Evolutionary conservation across 2,113 vertebrate species (phyloP).

Genomic region (Chrysochloris asiatica): DNA sequence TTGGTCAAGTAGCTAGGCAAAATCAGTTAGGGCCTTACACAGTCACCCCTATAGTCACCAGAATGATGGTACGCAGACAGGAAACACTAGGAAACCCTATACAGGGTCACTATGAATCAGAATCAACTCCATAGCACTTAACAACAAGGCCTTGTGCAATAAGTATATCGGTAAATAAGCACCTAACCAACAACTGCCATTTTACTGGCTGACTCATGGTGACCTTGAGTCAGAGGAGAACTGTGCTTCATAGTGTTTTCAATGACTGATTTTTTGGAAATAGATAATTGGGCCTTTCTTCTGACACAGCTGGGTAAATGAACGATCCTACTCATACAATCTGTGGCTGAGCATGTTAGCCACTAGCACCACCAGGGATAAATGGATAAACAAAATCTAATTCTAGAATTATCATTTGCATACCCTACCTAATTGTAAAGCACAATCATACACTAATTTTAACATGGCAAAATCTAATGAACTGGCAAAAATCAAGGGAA

Average conservation of each 20-base stretch:
- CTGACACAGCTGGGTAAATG: background rate
- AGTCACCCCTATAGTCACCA: too few relatives aligned
- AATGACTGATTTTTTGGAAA: background rate
- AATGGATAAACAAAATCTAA: background rate
- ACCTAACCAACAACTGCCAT: too few relatives aligned
- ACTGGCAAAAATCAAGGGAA: background rate
- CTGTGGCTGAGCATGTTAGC: background rate
- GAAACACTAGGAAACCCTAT: too few relatives aligned
- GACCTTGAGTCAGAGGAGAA: background rate
- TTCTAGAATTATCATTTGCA: background rate
- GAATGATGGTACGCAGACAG: too few relatives aligned
- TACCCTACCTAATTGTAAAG: background rate
- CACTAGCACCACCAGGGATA: background rate
- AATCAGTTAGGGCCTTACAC: too few relatives aligned
- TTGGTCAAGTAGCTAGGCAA: too few relatives aligned
- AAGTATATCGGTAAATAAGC: background rate
- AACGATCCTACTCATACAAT: background rate
- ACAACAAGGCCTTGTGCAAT: background rate
- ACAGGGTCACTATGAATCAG: too few relatives aligned
- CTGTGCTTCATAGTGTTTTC: background rate
- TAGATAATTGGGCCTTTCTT: background rate
- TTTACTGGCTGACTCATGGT: too few relatives aligned
- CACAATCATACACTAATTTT: background rate
- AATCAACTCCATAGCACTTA: too few relatives aligned
- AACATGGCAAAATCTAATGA: background rate